These are phyloP conservation scores for Parotia lawesii DNA, from an alignment of 2,113 vertebrate genomes.

Conservation along the genomic window DNA sequence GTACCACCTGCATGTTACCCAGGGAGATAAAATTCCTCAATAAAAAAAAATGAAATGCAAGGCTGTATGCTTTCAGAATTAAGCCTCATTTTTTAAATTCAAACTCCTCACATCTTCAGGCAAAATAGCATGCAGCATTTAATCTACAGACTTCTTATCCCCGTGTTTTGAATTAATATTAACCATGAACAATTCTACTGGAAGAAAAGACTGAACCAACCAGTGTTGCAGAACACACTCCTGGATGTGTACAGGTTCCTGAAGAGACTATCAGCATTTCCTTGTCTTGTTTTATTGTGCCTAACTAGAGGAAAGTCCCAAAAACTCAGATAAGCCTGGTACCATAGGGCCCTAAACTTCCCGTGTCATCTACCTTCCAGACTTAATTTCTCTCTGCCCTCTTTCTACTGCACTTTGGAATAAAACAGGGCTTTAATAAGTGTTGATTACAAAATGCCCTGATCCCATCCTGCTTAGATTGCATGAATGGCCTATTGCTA, in stretches of 20 bases:
- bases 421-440: slow-evolving; percentile 12
- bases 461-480: not conserved
- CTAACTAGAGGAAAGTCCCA: not conserved
- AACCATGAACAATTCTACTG: not conserved
- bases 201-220: not conserved
- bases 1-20: not conserved
- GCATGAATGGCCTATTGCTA: slow-evolving; percentile 33
- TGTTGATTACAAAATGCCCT: slow-evolving; percentile 48
- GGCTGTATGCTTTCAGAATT: not conserved
- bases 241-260: slow-evolving; percentile 5
- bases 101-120: not conserved
- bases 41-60: not conserved
- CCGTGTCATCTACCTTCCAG: not conserved
- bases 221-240: not conserved
- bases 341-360: not conserved
- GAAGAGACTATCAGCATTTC: not conserved
- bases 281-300: slow-evolving; percentile 34
- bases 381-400: slow-evolving; percentile 18
- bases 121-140: not conserved
- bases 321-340: slow-evolving; percentile 27
- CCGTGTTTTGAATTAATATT: not conserved
- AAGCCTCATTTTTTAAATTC: not conserved
- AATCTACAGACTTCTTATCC: not conserved
- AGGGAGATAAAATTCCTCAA: not conserved
- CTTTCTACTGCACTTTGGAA: not conserved